Evolutionary conservation across 2,888 invertebrate species (phyloP).

Genomic region (Brenthis ino): DNA sequence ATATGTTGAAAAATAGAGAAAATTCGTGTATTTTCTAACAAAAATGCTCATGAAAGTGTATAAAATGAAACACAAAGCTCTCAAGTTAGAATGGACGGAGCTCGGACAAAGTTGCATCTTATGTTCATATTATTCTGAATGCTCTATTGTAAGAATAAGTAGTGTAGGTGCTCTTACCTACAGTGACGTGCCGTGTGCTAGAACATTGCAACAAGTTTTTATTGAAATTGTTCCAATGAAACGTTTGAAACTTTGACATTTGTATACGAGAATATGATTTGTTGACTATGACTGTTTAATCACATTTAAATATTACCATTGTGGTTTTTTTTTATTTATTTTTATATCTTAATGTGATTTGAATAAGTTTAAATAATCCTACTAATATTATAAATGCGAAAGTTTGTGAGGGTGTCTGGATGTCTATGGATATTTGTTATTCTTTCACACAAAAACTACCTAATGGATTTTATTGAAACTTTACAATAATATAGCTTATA

Average conservation of each 20-base stretch:
- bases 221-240: constrained; percentile 11
- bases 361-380: no score
- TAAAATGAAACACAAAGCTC: constrained; percentile 24
- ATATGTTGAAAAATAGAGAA: constrained; percentile 12
- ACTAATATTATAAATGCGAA: no score
- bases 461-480: no score
- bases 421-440: no score
- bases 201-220: constrained; percentile 27
- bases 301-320: no score
- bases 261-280: background rate
- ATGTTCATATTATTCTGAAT: constrained; percentile 39
- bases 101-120: constrained; percentile 36
- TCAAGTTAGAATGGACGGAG: constrained; percentile 27
- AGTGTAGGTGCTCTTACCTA: constrained; percentile 12
- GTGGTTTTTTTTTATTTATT: no score
- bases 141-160: constrained; percentile 32
- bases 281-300: background rate
- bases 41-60: constrained; percentile 15
- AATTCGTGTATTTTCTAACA: constrained; percentile 4
- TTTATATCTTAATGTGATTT: no score
- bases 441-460: no score
- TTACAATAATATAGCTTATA: no score
- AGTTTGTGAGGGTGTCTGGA: no score
- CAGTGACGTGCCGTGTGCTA: constrained; percentile 2
- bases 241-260: constrained; percentile 6